Evolutionary conservation across 2,113 vertebrate genomes (phyloP).

Genomic region (Microcebus murinus): DNA sequence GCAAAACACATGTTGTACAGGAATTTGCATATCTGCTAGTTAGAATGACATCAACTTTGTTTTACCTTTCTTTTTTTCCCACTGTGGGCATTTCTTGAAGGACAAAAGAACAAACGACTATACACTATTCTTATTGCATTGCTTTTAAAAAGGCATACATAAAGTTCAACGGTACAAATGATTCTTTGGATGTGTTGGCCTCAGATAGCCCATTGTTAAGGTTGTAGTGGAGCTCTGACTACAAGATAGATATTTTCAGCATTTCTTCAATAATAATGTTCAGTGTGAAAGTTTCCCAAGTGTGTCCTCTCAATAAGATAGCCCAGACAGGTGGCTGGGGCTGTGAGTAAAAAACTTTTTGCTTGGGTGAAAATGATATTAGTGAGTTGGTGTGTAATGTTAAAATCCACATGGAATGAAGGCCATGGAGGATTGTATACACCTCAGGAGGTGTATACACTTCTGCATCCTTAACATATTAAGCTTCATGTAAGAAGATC

Average conservation of each 20-base stretch:
- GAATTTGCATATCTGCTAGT: neutral
- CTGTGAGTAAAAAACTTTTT: neutral
- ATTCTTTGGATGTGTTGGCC: neutral
- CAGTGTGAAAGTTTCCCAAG: neutral
- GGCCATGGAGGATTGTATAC: neutral
- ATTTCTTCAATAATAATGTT: neutral
- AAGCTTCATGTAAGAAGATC: neutral
- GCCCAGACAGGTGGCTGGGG: neutral
- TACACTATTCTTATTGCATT: neutral
- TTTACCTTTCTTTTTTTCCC: neutral
- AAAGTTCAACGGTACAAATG: neutral
- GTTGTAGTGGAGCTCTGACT: neutral
- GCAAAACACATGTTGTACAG: neutral
- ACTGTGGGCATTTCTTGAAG: neutral
- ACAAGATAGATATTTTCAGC: neutral
- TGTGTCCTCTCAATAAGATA: neutral
- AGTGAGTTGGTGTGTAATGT: neutral
- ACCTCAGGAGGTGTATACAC: neutral
- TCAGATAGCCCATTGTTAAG: neutral
- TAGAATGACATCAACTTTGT: neutral
- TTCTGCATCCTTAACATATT: slow-evolving; percentile 5
- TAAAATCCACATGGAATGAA: neutral
- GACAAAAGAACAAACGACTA: neutral
- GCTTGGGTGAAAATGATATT: neutral
- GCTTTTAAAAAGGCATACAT: neutral